Evolutionary conservation across 1,140 invertebrate genomes (phyloP).

Genomic region (Halotydeus destructor): DNA sequence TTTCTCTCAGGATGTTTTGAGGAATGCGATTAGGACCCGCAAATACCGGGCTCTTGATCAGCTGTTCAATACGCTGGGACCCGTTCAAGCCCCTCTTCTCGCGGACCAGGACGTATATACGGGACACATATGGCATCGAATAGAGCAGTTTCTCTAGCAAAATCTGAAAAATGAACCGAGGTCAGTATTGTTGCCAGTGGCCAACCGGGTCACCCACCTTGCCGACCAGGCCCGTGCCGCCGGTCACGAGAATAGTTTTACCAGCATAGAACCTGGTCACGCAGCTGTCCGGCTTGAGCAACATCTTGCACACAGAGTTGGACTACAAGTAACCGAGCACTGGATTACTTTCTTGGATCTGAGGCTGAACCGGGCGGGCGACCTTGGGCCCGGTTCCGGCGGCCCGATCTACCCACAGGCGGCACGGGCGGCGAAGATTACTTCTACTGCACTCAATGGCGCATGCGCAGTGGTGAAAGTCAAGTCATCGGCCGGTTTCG

Average conservation of each 20-base stretch:
- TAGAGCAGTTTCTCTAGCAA: slow-evolving; percentile 29
- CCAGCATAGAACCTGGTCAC: slow-evolving; percentile 38
- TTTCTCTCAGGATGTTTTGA: too few species aligned
- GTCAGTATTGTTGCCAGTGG: neutral
- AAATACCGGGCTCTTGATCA: slow-evolving; percentile 15
- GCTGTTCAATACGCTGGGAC: slow-evolving; percentile 22
- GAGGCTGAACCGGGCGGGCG: too few species aligned
- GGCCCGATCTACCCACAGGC: too few species aligned
- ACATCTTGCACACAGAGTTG: too few species aligned
- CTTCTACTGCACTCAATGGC: too few species aligned
- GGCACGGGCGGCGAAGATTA: too few species aligned
- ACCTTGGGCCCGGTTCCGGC: too few species aligned
- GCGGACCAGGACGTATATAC: slow-evolving; percentile 26
- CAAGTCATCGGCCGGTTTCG: too few species aligned
- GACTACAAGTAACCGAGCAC: too few species aligned
- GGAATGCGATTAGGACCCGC: slow-evolving; percentile 28
- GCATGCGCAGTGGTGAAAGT: too few species aligned
- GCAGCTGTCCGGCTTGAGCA: too few species aligned
- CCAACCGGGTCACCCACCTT: slow-evolving; percentile 32
- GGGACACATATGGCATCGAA: slow-evolving; percentile 25
- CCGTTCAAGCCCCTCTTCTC: slow-evolving; percentile 23
- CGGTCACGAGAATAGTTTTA: slow-evolving; percentile 40
- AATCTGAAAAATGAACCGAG: slow-evolving; percentile 44
- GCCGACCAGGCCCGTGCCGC: slow-evolving; percentile 42
- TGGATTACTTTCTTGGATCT: too few species aligned